Evolutionary conservation across 1,140 invertebrate species (phyloP).

Genomic region (Brachionus paranguensis): DNA sequence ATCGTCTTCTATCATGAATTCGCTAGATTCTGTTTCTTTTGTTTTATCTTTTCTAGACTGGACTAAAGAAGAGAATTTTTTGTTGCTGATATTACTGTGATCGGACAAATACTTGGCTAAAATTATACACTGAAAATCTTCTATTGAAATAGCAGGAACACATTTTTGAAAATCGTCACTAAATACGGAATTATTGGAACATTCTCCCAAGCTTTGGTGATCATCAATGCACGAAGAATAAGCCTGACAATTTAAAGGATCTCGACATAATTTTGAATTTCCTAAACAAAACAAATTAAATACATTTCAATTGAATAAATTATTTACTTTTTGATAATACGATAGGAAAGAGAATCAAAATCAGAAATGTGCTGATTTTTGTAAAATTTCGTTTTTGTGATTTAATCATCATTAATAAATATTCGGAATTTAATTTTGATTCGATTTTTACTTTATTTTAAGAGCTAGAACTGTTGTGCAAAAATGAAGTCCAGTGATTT

Average conservation of each 20-base stretch:
- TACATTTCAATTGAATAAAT: neutral
- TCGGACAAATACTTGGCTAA: neutral
- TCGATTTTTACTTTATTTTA: neutral
- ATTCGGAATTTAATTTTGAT: neutral
- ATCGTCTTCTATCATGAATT: neutral
- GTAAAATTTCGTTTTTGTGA: neutral
- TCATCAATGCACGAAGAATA: neutral
- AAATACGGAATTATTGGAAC: conserved; percentile 8
- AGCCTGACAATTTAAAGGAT: conserved; percentile 14
- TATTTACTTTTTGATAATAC: neutral
- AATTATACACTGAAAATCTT: conserved; percentile 29
- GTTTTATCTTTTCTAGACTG: neutral
- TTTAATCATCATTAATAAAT: neutral
- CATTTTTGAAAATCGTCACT: conserved; percentile 34
- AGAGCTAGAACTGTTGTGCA: neutral
- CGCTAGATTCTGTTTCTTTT: neutral
- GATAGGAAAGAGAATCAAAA: neutral
- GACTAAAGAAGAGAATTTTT: neutral
- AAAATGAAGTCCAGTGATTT: neutral
- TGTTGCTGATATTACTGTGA: neutral
- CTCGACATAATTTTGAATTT: conserved; percentile 25
- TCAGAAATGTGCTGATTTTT: neutral
- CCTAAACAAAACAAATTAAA: neutral
- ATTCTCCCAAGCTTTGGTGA: neutral
- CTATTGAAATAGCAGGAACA: neutral